Evolutionary conservation across 2,113 vertebrate genomes (phyloP).

Genomic region (Myrmophylax atrothorax): DNA sequence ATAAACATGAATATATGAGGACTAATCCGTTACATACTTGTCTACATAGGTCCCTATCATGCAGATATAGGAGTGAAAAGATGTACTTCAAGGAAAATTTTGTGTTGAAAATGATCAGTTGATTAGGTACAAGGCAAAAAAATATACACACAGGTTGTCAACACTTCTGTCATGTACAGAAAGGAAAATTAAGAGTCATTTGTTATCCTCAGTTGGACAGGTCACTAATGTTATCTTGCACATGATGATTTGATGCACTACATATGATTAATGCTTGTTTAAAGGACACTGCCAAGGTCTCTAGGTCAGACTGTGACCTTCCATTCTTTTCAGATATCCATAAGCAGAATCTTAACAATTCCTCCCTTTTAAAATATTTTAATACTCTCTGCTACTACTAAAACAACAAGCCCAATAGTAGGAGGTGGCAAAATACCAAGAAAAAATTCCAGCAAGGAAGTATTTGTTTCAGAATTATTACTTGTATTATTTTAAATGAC

Average conservation of each 20-base stretch:
- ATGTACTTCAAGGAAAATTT: background rate
- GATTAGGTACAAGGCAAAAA: slow-evolving; percentile 43
- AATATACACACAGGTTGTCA: slow-evolving; percentile 43
- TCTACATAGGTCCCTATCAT: background rate
- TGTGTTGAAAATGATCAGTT: slow-evolving; percentile 3
- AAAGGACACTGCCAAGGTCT: slow-evolving; percentile 66
- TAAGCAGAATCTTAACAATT: slow-evolving; percentile 38
- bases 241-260: slow-evolving; percentile 62
- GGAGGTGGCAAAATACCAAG: background rate
- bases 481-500: background rate
- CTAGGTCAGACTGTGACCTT: slow-evolving; percentile 46
- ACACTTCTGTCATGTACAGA: slow-evolving; percentile 52
- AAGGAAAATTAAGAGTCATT: slow-evolving; percentile 53
- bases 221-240: slow-evolving; percentile 57
- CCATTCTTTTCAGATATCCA: slow-evolving; percentile 6
- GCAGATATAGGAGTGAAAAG: background rate
- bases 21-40: background rate
- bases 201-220: slow-evolving; percentile 51
- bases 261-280: slow-evolving; percentile 61
- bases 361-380: background rate
- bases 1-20: background rate
- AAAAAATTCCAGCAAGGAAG: background rate
- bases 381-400: background rate
- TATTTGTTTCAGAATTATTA: background rate
- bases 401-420: background rate